Base-by-base conservation (phyloP, 2,113 vertebrate species). In the Chloropsis hardwickii region DNA sequence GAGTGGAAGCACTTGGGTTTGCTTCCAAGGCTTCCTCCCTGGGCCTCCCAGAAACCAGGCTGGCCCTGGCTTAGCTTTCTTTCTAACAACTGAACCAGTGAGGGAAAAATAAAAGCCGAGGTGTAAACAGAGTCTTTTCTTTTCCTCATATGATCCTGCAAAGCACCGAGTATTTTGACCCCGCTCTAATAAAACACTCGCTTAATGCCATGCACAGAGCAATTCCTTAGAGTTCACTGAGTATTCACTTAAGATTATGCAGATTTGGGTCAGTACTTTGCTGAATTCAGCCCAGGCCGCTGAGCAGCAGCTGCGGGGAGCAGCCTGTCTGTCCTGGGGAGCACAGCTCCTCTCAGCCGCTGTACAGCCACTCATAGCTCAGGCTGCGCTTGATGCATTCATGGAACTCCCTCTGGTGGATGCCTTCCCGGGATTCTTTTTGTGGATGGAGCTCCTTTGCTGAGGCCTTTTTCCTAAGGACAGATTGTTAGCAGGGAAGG, bases 321-420 rank as follows among this genome's bases (percentile, higher is more conserved):
- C 90, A 22, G 81, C 48, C 39, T n/a, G 40, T 40, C 37, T 5
- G 27, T 54, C 76, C 82, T 1, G 23, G 42, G 74, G 39, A 82
- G 70, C 0, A 0, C 50, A 5, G 66, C 72, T 66, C 56, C 23
- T 54, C 76, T 29, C 53, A 45, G 85, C 8, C 2, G 2, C 6
- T 14, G 22, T 6, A 47, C 2, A 33, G 58, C 53, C 60, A 13
- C 25, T 54, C 51, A 2, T 4, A 6, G 8, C 23, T 48, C 47
- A 28, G 27, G 2, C 44, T 51, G 44, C 6, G 8, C 50, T 76
- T 78, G n/a, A 22, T 54, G 72, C 88, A 67, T 95, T 94, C 92
- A 1, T n/a, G 73, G 31, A 44, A 45, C 93, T 91, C 97, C 97
- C 97, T 92, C 97, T 97, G 90, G 70, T 85, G 97, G 97, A 74